A percentile compares a stretch with the other conserved stretches of the same genome.
phyloP scores from a whole-genome alignment of 1,140 invertebrate genomes.

The Cryptotermes secundus region DNA sequence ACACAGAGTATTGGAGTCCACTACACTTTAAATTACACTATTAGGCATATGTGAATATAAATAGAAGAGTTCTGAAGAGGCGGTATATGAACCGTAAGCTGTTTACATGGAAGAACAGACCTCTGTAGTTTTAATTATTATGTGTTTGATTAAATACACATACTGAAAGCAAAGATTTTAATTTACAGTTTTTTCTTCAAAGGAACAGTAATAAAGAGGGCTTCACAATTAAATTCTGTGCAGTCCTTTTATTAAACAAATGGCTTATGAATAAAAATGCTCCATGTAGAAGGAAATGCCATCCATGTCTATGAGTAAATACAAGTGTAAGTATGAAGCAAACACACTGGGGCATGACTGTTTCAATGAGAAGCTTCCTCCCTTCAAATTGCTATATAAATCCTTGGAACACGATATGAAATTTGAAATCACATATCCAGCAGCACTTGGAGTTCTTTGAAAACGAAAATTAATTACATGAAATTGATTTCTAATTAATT shows the following conservation, averaged over 20 bases:
- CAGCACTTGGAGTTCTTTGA: too few relatives aligned
- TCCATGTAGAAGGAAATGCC: not conserved
- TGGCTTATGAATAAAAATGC: not conserved
- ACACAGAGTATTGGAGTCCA: too few relatives aligned
- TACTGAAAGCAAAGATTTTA: not conserved
- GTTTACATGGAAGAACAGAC: not conserved
- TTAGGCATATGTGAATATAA: not conserved
- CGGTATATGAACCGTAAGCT: not conserved
- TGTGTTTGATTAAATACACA: not conserved
- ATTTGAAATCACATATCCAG: too few relatives aligned
- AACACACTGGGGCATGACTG: not conserved
- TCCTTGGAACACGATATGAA: too few relatives aligned
- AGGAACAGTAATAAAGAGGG: not conserved
- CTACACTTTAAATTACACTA: not conserved
- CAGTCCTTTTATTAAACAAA: not conserved
- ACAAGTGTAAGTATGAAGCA: not conserved
- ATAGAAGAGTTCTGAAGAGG: not conserved
- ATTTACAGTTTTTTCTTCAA: not conserved
- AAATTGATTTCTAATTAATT: too few relatives aligned
- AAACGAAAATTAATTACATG: too few relatives aligned
- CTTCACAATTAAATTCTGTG: not conserved
- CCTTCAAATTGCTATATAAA: too few relatives aligned
- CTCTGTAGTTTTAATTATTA: not conserved
- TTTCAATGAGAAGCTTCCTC: not conserved
- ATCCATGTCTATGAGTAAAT: not conserved